Base-by-base conservation (phyloP, 2,888 invertebrate species). In the Asteroscopus sphinx region DNA sequence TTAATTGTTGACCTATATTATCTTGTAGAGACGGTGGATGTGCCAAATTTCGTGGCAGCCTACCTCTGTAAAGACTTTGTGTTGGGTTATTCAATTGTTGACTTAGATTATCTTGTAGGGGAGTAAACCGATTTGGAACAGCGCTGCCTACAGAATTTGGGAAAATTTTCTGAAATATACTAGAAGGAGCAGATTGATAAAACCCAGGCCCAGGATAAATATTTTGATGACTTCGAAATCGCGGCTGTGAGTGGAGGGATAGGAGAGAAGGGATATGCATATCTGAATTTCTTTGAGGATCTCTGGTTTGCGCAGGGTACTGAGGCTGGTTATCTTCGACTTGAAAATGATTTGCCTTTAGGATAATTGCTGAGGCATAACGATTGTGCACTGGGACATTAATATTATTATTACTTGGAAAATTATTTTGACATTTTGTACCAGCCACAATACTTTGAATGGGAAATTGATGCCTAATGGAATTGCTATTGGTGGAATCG, bases 331-430 rank as follows among this genome's bases (percentile, higher is more conserved):
- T 16, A 5, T 28, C 42, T 3, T 42, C 26, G 2, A 8, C 25
- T 17, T 17, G 32, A 16, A 9, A 16, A 6, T 35, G 44, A 39
- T 60, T 52, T 16, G 63, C 41, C 13, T 45, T 64, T 42, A 67
- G 37, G 28, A 55, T 49, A 9, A 46, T 60, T 35, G 59, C 21
- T 12, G 67, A 49, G 11, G 57, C 28, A 6, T 51, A 51, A 17
- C 16, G 36, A 51, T 54, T 66, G 8, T 54, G 28, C 12, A 59
- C 17, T 28, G 37, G 13, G 7, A 5, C 8, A 15, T 57, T 55
- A 8, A 9, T 8, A 26, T 41, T 37, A n/a, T 49, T 53, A 1
- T 39, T 16, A 25, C 25, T 28, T 28, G 3, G 12, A 32, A 21
- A 26, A 26, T 16, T 35, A 6, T 5, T 30, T 32, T 1, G n/a